Evolutionary conservation across 2,888 invertebrate species (phyloP).

Genomic region (Rotaria macrura): DNA sequence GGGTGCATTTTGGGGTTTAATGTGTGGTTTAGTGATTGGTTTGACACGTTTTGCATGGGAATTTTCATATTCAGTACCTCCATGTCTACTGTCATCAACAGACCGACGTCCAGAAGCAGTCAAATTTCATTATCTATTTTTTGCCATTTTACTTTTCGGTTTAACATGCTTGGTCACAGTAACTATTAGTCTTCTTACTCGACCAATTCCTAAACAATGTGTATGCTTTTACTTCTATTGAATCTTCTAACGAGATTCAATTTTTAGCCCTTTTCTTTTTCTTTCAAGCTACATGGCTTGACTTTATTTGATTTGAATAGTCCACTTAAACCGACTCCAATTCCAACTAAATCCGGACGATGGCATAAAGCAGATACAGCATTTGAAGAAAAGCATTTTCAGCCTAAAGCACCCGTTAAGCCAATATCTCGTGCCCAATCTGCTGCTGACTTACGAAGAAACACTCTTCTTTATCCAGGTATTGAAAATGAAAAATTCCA

Average conservation of each 20-base stretch:
- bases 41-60: conserved; percentile 53
- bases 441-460: not conserved
- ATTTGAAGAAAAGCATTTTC: not conserved
- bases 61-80: conserved; percentile 50
- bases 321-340: not conserved
- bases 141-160: conserved; percentile 38
- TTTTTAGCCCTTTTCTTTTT: not conserved
- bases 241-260: not conserved
- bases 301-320: not conserved
- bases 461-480: not conserved
- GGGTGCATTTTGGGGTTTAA: conserved; percentile 56
- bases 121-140: conserved; percentile 30
- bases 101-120: conserved; percentile 19
- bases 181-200: conserved; percentile 11
- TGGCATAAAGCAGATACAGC: not conserved
- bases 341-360: not conserved
- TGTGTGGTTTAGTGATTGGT: conserved; percentile 53
- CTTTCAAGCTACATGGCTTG: not conserved
- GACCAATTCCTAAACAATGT: conserved; percentile 23
- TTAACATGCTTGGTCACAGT: conserved; percentile 35
- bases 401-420: not conserved
- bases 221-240: no score
- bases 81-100: conserved; percentile 42
- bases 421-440: not conserved
- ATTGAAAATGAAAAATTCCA: not conserved